Evolutionary conservation across 2,888 invertebrate genomes (phyloP), one percentile per base, ranked within the genome.

Genomic region (Drosophila hamatofila): DNA sequence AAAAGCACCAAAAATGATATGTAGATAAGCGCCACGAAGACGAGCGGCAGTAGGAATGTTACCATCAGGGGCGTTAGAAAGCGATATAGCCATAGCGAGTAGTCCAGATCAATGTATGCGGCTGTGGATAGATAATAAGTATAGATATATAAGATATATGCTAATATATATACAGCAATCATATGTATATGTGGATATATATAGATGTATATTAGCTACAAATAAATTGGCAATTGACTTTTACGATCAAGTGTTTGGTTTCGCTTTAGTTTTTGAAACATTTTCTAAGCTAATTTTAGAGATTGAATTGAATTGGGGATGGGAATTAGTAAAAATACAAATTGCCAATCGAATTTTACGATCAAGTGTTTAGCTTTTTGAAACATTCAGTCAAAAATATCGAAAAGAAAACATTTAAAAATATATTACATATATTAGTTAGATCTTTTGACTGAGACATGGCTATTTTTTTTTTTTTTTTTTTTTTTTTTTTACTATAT

Each of bases 1-100:
- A 97, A 97, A 78, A 98, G 94, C 91, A 97, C 96, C 89, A 98
- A 94, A 74, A 96, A 96, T 90, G 96, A 96, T 80, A 96, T 93
- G 93, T 98, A 98, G 71, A 98, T 94, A 63, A 98, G 94, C n/a
- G 96, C 85, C 52, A 96, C 95, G 91, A 98, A 97, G 71, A 97
- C 94, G 52, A 95, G 93, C 2, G 98, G 98, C 88, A 98, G 94
- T 55, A 98, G 94, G 94, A 98, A 98, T 80, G 97, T 97, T 78
- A 97, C 95, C 81, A 97, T 94, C 66, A 97, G 94, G 2, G 97
- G 97, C 92, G 95, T 96, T 91, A 97, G 94, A 87, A 97, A 94
- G 95, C 97, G 97, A 83, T 96, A 95, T 74, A 97, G 94, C 97
- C 97, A 97, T 79, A 97, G 92, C 64, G 96, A 96, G 92, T 96